Conservation (phyloP, 2,888 invertebrate genomes). For the Oligia latruncula region DNA sequence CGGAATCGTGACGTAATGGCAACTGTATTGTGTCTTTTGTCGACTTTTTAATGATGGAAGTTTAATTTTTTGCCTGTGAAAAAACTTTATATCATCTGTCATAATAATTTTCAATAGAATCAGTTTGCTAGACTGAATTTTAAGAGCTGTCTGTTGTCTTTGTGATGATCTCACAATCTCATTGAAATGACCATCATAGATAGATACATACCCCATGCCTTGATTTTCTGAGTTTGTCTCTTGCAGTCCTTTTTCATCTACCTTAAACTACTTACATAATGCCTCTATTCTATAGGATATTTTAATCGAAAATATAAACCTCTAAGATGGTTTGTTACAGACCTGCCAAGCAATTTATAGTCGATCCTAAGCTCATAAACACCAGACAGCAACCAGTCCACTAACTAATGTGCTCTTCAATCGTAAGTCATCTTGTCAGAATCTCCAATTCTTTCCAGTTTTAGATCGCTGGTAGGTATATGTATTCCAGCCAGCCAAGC, state of each 20-base stretch:
- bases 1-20: not conserved
- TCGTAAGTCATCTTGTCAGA: not conserved
- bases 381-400: not conserved
- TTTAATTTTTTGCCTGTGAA: not conserved
- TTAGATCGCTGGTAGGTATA: not conserved
- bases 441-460: not conserved
- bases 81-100: not conserved
- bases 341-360: not conserved
- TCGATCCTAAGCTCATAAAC: too few species aligned
- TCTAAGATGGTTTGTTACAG: not conserved
- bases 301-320: not conserved
- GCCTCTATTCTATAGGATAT: not conserved
- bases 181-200: not conserved
- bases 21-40: not conserved
- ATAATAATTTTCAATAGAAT: not conserved
- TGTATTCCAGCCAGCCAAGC: conserved; percentile 7
- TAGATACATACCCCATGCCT: too few species aligned
- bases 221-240: too few species aligned
- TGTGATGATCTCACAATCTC: not conserved
- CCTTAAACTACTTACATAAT: not conserved
- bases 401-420: not conserved
- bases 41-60: conserved; percentile 11
- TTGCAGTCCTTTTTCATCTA: too few species aligned
- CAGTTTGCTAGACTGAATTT: not conserved
- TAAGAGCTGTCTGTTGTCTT: not conserved